Evolutionary conservation across 2,113 vertebrate genomes (phyloP).

Genomic region (Muntiacus reevesi): DNA sequence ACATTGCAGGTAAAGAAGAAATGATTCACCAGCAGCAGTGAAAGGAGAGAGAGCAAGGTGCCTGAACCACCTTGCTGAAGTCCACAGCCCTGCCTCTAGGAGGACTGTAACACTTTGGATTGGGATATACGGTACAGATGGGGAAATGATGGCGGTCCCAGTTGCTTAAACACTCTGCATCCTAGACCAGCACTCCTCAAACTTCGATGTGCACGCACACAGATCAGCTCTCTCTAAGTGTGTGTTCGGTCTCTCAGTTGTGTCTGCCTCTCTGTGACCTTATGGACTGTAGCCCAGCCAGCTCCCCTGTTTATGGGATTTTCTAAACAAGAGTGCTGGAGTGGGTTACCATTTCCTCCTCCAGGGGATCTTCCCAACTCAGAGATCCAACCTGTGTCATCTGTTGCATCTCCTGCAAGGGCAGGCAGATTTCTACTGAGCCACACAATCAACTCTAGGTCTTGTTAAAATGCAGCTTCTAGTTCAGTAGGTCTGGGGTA

Average conservation of each 20-base stretch:
- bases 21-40: not conserved
- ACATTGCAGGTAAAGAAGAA: not conserved
- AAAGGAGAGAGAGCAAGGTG: not conserved
- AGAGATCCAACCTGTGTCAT: not conserved
- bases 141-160: not conserved
- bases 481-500: not conserved
- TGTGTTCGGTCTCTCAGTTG: not conserved
- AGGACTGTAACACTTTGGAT: not conserved
- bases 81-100: not conserved
- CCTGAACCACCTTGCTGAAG: not conserved
- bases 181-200: not conserved
- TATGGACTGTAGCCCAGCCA: not conserved
- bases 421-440: not conserved
- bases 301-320: not conserved
- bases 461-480: not conserved
- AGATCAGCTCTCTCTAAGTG: not conserved
- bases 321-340: not conserved
- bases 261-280: not conserved
- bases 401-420: not conserved
- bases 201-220: not conserved
- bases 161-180: not conserved
- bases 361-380: not conserved
- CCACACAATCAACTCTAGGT: not conserved
- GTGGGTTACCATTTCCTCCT: not conserved
- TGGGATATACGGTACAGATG: not conserved